These are phyloP conservation scores for Oegoconia quadripuncta DNA, from an alignment of 2,888 invertebrate genomes.

Conservation along the genomic window DNA sequence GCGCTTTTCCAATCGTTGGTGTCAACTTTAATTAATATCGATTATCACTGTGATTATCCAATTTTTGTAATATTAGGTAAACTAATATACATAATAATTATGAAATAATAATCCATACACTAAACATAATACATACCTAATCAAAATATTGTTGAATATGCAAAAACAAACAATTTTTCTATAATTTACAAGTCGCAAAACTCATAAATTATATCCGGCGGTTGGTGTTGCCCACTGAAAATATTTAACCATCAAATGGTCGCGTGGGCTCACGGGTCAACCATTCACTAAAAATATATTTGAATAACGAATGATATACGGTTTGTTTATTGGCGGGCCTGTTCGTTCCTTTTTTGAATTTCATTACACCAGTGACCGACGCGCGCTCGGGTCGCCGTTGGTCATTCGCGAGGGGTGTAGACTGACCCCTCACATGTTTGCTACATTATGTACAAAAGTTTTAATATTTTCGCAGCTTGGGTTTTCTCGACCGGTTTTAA, in stretches of 20 bases:
- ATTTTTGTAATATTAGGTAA: not conserved
- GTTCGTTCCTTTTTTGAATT: constrained; percentile 69
- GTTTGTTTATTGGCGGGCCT: constrained; percentile 78
- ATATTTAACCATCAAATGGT: constrained; percentile 75
- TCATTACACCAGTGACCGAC: constrained; percentile 66
- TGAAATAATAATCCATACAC: constrained; percentile 30
- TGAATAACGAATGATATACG: constrained; percentile 78
- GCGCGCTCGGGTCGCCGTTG: constrained; percentile 65
- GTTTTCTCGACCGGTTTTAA: constrained; percentile 48
- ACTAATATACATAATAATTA: not conserved
- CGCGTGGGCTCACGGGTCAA: constrained; percentile 75
- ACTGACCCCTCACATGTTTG: constrained; percentile 57
- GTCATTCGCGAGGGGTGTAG: constrained; percentile 51
- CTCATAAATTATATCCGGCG: constrained; percentile 56
- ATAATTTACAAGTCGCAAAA: constrained; percentile 50
- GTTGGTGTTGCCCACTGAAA: constrained; percentile 67
- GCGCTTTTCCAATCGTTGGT: no score
- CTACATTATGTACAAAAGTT: constrained; percentile 66
- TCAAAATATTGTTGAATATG: not conserved
- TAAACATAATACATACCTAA: no score
- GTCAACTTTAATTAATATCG: no score
- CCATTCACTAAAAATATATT: constrained; percentile 72
- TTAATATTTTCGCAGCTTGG: constrained; percentile 74
- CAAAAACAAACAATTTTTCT: constrained; percentile 22
- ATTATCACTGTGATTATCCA: not conserved